Evolutionary conservation across 2,113 vertebrate species (phyloP).

Genomic region (Grammomys surdaster): DNA sequence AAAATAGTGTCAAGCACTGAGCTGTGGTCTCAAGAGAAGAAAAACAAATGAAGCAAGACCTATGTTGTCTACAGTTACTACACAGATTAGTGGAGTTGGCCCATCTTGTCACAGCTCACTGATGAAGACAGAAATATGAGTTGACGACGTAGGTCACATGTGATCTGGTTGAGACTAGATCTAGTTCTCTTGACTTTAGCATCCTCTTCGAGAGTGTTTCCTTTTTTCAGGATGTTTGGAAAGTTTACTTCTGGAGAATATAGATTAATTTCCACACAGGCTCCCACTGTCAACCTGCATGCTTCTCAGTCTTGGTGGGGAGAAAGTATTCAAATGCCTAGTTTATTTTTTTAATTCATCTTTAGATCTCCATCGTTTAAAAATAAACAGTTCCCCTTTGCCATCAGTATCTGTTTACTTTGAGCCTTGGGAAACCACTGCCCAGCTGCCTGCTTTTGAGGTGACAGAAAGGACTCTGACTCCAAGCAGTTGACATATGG

Average conservation of each 20-base stretch:
- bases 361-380: constrained; percentile 70
- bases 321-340: constrained; percentile 44
- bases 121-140: neutral
- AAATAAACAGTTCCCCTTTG: constrained; percentile 76
- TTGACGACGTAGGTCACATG: neutral
- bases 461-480: constrained; percentile 55
- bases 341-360: neutral
- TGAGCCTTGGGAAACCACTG: constrained; percentile 39
- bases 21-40: neutral
- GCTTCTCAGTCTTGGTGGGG: neutral
- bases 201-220: neutral
- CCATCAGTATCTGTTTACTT: constrained; percentile 48
- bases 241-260: constrained; percentile 7
- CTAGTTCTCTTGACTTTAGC: neutral
- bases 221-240: neutral
- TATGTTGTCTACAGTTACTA: no score
- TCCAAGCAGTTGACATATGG: constrained; percentile 73
- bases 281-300: neutral
- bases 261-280: neutral
- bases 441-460: constrained; percentile 55
- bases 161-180: neutral
- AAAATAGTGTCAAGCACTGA: neutral
- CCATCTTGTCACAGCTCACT: neutral
- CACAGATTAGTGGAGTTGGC: no score
- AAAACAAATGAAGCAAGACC: neutral